Conservation (phyloP, 1,140 invertebrate genomes). For the Artemia franciscana region DNA sequence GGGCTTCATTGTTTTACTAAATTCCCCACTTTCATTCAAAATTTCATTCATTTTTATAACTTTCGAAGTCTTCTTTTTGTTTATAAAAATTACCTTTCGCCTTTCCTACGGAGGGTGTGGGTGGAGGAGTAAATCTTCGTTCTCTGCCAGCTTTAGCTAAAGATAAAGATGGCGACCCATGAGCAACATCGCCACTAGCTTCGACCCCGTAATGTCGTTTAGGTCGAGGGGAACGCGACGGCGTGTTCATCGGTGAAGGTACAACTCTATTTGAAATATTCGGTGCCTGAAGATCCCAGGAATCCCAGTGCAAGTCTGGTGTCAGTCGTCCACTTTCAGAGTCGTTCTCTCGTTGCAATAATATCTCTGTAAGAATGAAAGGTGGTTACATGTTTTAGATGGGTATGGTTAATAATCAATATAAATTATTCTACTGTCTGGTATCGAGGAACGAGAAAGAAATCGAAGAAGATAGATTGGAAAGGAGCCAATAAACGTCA, state of each 20-base stretch:
- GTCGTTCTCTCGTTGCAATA: conserved; percentile 28
- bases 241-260: conserved; percentile 13
- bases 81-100: conserved; percentile 23
- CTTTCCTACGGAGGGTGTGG: conserved; percentile 30
- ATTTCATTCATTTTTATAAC: too few species aligned
- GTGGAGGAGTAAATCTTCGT: conserved; percentile 28
- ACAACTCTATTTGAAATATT: conserved; percentile 7
- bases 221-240: conserved; percentile 14
- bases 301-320: conserved; percentile 67
- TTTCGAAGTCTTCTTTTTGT: too few species aligned
- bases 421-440: too few species aligned
- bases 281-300: conserved; percentile 39
- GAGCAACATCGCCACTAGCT: conserved; percentile 14
- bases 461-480: too few species aligned
- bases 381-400: neutral
- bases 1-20: too few species aligned
- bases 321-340: conserved; percentile 17
- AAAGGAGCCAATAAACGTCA: too few species aligned
- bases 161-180: conserved; percentile 9
- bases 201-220: conserved; percentile 16
- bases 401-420: neutral
- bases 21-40: too few species aligned
- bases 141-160: conserved; percentile 12
- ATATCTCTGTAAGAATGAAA: conserved; percentile 26
- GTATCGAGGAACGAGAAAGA: too few species aligned